Base-by-base conservation (phyloP, 1,140 invertebrate genomes). In the Tetramorium parvispinum region DNA sequence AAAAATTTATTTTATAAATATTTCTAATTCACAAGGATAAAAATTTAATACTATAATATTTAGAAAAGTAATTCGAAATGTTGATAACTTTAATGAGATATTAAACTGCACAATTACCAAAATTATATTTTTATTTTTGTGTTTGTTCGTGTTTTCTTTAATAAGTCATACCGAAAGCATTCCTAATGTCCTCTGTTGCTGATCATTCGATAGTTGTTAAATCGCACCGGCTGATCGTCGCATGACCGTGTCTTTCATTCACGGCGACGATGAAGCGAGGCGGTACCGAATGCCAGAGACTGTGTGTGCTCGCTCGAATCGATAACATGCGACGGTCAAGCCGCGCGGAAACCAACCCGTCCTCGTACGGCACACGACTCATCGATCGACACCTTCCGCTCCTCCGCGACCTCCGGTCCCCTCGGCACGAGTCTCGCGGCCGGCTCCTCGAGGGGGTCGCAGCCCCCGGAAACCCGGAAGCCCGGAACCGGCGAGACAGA, bases 291-390 rank as follows among this genome's bases (percentile, higher is more conserved):
- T 75, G 78, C 87, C 87, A 86, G 83, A 76, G 77, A 89, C 88
- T 87, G 51, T 46, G 46, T 70, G 57, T 79, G 43, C n/a, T 24
- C 46, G 40, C 18, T 37, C 59, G 85, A 89, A 91, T 91, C 89
- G 89, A 91, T 88, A 90, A 11, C 81, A 66, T 89, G 76, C 87
- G 89, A 90, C 89, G 88, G 88, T 90, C 88, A 89, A 78, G 65
- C 78, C 70, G 53, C 61, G 46, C 57, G 73, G 86, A 89, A 88
- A 79, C 73, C 86, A 85, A 79, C 73, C 86, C 86, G 81, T 89
- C 76, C 55, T 90, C 68, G 78, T 87, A 59, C 53, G 76, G 40
- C 75, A 46, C 70, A 85, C 85, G 68, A 89, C 86, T 55, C 89
- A 88, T 90, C 88, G 86, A 90, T 90, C 86, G 70, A 81, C 59